Evolutionary conservation across 2,888 invertebrate species (phyloP).

Genomic region (Morpho deidamia): DNA sequence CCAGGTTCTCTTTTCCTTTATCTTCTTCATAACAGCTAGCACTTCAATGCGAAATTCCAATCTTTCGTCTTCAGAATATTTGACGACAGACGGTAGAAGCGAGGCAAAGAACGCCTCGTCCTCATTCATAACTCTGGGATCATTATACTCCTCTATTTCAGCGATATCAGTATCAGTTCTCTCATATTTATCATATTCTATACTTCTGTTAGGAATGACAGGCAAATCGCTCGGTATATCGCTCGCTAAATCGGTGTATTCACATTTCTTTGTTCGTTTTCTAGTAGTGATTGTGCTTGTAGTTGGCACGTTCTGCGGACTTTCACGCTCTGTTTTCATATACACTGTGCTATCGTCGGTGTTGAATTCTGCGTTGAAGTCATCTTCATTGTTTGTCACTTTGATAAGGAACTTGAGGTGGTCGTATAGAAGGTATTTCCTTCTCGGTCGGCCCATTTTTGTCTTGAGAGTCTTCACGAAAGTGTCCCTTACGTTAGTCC

Average conservation of each 20-base stretch:
- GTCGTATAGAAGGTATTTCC: constrained; percentile 51
- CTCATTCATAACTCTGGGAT: constrained; percentile 66
- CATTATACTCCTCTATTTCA: constrained; percentile 42
- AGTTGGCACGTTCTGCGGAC: constrained; percentile 18
- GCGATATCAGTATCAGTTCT: constrained; percentile 41
- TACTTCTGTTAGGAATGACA: constrained; percentile 2
- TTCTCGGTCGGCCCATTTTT: constrained; percentile 46
- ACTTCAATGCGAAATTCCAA: constrained; percentile 66
- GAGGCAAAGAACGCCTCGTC: constrained; percentile 72
- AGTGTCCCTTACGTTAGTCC: constrained; percentile 66
- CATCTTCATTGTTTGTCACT: constrained; percentile 34
- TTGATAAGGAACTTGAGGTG: constrained; percentile 53
- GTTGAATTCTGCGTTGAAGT: constrained; percentile 25
- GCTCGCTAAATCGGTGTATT: constrained; percentile 18
- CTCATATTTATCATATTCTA: constrained; percentile 17
- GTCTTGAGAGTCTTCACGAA: constrained; percentile 55
- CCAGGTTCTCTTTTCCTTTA: constrained; percentile 53
- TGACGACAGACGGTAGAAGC: constrained; percentile 58
- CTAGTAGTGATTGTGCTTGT: constrained; percentile 23
- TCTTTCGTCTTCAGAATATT: constrained; percentile 60
- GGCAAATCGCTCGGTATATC: too few relatives aligned
- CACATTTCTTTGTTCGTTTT: constrained; percentile 33
- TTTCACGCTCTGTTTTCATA: constrained; percentile 23
- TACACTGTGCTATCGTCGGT: constrained; percentile 18
- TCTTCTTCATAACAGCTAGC: constrained; percentile 55